Conservation (phyloP, 2,113 vertebrate genomes). For the Chaenogobius annularis region DNA sequence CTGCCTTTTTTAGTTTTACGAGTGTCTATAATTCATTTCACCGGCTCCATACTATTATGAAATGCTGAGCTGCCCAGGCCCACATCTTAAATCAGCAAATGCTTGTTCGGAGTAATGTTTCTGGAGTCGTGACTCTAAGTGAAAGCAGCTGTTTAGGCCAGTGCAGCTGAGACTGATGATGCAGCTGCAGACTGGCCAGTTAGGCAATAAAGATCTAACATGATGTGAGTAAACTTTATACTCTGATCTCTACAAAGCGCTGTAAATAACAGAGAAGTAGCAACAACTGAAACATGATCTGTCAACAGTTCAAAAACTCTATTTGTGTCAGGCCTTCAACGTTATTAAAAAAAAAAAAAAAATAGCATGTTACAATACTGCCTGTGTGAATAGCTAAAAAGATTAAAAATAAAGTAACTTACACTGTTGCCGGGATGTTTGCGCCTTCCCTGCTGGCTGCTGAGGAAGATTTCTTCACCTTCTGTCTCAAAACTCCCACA, state of each 20-base stretch:
- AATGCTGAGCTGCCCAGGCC: constrained; percentile 49
- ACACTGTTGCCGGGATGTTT: constrained; percentile 26
- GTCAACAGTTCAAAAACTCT: not conserved
- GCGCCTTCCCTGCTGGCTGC: constrained; percentile 32
- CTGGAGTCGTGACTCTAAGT: constrained; percentile 57
- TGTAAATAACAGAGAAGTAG: constrained; percentile 14
- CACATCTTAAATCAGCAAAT: constrained; percentile 72
- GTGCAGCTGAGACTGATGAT: constrained; percentile 56
- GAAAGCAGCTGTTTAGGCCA: constrained; percentile 66
- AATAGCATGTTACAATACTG: constrained; percentile 15
- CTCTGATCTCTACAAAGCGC: constrained; percentile 15
- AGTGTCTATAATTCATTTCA: constrained; percentile 60
- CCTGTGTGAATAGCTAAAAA: not conserved
- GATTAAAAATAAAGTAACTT: constrained; percentile 36
- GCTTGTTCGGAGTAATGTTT: constrained; percentile 63
- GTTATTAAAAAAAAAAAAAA: constrained; percentile 19
- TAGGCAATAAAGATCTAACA: constrained; percentile 33
- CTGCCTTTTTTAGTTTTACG: constrained; percentile 56
- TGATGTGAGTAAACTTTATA: constrained; percentile 23
- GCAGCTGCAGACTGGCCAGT: constrained; percentile 47
- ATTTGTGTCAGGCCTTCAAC: not conserved
- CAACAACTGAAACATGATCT: not conserved
- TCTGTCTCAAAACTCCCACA: constrained; percentile 60
- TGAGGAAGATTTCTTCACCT: constrained; percentile 43
- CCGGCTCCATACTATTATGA: constrained; percentile 54